These are phyloP conservation scores for Eidolon dupreanum DNA, from an alignment of 2,797 vertebrate species.

Conservation along the genomic window DNA sequence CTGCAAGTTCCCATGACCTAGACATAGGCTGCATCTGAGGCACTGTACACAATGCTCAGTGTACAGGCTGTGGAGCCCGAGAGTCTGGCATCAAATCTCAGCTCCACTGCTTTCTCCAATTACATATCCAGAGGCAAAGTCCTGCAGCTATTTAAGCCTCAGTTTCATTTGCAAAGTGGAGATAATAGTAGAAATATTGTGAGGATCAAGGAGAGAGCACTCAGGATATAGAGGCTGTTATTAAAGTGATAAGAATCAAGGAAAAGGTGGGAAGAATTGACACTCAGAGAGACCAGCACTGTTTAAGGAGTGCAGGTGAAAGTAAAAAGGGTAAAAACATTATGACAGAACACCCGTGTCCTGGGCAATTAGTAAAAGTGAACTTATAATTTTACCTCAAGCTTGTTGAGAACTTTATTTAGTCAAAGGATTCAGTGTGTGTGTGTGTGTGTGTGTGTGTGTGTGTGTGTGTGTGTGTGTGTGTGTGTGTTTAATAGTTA, in stretches of 20 bases:
- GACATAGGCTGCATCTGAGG: background rate
- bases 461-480: background rate
- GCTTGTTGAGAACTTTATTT: background rate
- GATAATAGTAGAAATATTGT: background rate
- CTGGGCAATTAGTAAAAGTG: background rate
- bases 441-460: background rate
- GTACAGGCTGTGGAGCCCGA: fast-evolving
- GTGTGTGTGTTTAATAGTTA: background rate
- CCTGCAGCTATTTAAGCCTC: background rate
- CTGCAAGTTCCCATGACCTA: background rate
- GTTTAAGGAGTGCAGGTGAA: background rate
- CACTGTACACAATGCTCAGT: fast-evolving
- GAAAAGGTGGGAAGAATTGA: background rate
- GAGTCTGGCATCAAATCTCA: background rate
- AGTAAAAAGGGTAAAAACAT: background rate
- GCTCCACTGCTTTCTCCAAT: background rate
- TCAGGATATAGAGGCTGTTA: background rate
- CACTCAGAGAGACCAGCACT: background rate
- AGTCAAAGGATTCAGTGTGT: background rate
- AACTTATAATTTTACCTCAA: background rate
- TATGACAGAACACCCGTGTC: background rate
- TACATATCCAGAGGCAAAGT: background rate
- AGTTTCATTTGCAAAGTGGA: background rate
- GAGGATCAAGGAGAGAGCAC: background rate
- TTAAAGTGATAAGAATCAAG: background rate